A percentile compares a stretch with the other conserved stretches of the same genome.
These are phyloP conservation scores for Cavia porcellus DNA, from an alignment of 2,113 vertebrate species.

Conservation along the genomic window DNA sequence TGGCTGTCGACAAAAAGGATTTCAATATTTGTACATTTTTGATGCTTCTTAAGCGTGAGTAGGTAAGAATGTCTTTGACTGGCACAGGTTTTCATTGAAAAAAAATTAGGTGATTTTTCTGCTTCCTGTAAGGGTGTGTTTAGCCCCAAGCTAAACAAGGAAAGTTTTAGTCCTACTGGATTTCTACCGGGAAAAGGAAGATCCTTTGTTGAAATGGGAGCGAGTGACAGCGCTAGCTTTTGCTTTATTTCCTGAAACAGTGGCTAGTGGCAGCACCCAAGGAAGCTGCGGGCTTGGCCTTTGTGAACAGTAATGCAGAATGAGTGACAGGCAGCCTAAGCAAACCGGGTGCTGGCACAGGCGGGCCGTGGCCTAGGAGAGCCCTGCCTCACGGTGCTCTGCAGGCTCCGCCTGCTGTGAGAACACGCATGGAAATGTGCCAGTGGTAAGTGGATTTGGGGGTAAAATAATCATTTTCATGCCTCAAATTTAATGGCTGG, in stretches of 20 bases:
- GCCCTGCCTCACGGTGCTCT: conserved; percentile 71
- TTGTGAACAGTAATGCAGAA: conserved; percentile 77
- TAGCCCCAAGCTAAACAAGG: conserved; percentile 89
- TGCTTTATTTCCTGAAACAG: conserved; percentile 78
- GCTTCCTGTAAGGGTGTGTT: conserved; percentile 85
- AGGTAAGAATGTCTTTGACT: conserved; percentile 85
- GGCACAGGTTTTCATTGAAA: conserved; percentile 89
- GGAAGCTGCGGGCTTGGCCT: conserved; percentile 80
- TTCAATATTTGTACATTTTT: conserved; percentile 74
- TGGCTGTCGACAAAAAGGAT: conserved; percentile 51
- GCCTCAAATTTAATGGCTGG: conserved; percentile 79
- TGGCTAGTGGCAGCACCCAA: conserved; percentile 78
- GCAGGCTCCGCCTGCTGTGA: conserved; percentile 69
- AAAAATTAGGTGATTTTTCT: conserved; percentile 89
- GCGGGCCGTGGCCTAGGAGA: conserved; percentile 73
- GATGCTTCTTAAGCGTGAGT: conserved; percentile 77
- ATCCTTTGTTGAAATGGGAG: conserved; percentile 71
- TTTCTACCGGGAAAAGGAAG: conserved; percentile 81
- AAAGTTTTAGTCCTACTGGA: conserved; percentile 83
- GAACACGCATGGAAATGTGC: conserved; percentile 76
- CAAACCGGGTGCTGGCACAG: conserved; percentile 74
- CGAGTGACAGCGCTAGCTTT: conserved; percentile 71
- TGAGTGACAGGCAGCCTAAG: conserved; percentile 81
- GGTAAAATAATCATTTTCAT: conserved; percentile 71
- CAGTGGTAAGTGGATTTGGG: conserved; percentile 82